Evolutionary conservation across 2,113 vertebrate genomes (phyloP).

Genomic region (Alaudala cheleensis): DNA sequence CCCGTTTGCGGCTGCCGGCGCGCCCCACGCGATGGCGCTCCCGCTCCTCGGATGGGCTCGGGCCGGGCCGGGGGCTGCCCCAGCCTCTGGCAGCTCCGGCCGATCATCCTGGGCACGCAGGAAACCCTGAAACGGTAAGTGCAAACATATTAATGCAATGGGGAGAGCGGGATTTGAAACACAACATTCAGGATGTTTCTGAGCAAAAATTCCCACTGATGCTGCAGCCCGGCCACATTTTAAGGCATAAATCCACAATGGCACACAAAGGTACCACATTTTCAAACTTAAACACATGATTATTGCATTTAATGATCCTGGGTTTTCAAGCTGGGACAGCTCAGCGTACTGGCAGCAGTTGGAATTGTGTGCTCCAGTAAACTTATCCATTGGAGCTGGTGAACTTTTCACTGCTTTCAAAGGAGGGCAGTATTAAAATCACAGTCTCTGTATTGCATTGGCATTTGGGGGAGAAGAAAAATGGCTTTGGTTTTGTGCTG

Average conservation of each 20-base stretch:
- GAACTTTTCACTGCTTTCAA: background rate
- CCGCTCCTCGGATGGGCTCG: slow-evolving; percentile 29
- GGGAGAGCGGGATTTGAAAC: background rate
- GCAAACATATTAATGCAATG: background rate
- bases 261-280: background rate
- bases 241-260: slow-evolving; percentile 11
- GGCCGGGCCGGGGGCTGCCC: too few relatives aligned
- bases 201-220: background rate
- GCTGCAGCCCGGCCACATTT: background rate
- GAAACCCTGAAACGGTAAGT: slow-evolving; percentile 34
- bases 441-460: background rate
- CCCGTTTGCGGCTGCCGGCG: background rate
- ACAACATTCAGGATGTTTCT: slow-evolving; percentile 16
- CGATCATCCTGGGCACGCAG: slow-evolving; percentile 17
- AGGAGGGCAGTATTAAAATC: background rate
- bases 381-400: background rate
- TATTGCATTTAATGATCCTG: background rate
- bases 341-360: background rate
- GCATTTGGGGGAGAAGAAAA: background rate
- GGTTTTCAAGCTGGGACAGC: background rate
- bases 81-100: too few relatives aligned
- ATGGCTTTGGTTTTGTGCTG: background rate
- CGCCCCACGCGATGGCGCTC: slow-evolving; percentile 67
- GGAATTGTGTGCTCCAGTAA: background rate
- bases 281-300: background rate